These are phyloP conservation scores for Cephus rjabovi DNA, from an alignment of 2,888 invertebrate genomes.

Conservation along the genomic window DNA sequence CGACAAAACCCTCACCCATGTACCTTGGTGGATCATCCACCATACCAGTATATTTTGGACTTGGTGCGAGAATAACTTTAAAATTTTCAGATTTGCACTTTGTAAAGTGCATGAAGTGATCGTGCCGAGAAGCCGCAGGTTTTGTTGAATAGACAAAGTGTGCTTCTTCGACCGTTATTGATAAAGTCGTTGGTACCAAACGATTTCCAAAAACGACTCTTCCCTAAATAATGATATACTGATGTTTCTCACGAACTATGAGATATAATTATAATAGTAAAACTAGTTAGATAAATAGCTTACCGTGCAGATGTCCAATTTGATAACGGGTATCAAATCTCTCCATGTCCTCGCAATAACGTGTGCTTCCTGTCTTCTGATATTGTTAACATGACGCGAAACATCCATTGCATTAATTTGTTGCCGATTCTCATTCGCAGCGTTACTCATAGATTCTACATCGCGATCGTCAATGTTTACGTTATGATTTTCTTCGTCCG, in stretches of 20 bases:
- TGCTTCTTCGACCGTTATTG: conserved; percentile 92
- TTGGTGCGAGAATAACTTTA: conserved; percentile 95
- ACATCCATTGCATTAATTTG: conserved; percentile 59
- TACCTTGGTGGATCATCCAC: conserved; percentile 95
- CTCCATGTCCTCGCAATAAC: conserved; percentile 93
- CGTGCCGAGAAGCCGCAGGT: conserved; percentile 92
- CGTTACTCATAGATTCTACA: conserved; percentile 51
- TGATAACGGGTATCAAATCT: conserved; percentile 95
- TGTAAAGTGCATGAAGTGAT: conserved; percentile 95
- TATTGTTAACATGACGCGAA: conserved; percentile 60
- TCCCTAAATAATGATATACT: conserved; percentile 70
- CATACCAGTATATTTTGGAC: conserved; percentile 93
- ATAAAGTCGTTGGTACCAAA: conserved; percentile 91
- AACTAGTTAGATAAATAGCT: conserved; percentile 50
- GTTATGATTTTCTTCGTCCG: conserved; percentile 69
- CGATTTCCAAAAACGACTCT: conserved; percentile 96
- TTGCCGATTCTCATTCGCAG: conserved; percentile 52
- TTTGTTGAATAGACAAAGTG: conserved; percentile 96
- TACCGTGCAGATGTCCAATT: conserved; percentile 90
- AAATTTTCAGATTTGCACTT: conserved; percentile 96
- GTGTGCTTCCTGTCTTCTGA: conserved; percentile 76
- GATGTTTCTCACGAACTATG: neutral
- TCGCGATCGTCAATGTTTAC: conserved; percentile 55
- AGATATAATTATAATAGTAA: conserved; percentile 1
- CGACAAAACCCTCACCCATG: conserved; percentile 98